Evolutionary conservation across 30 jellyfish, hydroid and myxozoan genomes (phyloP), one percentile per base, ranked within the genome.

Genomic region (Haliclystus octoradiatus): DNA sequence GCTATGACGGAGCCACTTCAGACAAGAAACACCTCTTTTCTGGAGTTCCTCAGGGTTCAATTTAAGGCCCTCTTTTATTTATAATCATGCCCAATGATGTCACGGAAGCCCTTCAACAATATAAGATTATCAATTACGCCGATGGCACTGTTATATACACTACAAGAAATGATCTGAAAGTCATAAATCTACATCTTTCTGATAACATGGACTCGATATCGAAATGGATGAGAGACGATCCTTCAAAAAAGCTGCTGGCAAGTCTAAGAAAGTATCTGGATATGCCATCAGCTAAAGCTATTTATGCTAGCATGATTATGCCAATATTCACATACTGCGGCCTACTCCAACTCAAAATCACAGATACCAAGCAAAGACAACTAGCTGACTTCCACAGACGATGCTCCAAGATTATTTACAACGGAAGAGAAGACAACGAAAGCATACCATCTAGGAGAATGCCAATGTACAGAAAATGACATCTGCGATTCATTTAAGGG

Each of bases 221-320:
- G n/a, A n/a, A n/a, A n/a, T n/a, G n/a, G n/a, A n/a, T n/a, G n/a
- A n/a, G n/a, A n/a, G n/a, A n/a, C n/a, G 57, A 40, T 40, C 57
- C 57, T 40, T 40, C 57, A 72, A 63, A 52, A 72, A 72, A 66
- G 83, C 76, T 53, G 24, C 76, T 72, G 76, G 83, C 76, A 31
- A 53, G 49, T 57, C 76, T 33, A 72, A 72, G 83, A 34, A 72
- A 72, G 34, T 72, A 70, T 61, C 65, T 72, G 28, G 83, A 52
- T 71, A 34, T 72, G 61, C 67, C 57, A 66, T 72, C 47, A 31
- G 83, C 76, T 33, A 72, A 62, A 60, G 76, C 57, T 32, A 60
- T 61, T 2, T 35, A 52, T 27, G 13, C n/a, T 32, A 22, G 25
- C 14, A 29, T 63, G 72, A 63, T 23, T 5, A 63, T 9, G 72